These are phyloP conservation scores for Phallusia fumigata DNA, from an alignment of 23 tunicate species.

Conservation along the genomic window DNA sequence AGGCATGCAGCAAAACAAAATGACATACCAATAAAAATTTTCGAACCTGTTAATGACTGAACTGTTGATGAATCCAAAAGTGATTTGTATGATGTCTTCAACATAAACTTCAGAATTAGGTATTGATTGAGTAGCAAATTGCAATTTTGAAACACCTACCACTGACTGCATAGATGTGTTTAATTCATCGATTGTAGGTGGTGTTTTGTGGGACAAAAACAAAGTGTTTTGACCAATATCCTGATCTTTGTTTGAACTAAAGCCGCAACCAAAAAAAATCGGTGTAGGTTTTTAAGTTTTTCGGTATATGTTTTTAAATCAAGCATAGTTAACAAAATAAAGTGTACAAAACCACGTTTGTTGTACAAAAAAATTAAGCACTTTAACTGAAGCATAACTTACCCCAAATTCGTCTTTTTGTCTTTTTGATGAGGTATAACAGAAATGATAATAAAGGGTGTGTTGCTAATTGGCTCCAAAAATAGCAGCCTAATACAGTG, in stretches of 20 bases:
- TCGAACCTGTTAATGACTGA: neutral
- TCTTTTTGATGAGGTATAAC: constrained; percentile 41
- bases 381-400: no score
- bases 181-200: neutral
- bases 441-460: constrained; percentile 33
- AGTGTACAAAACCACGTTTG: no score
- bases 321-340: no score
- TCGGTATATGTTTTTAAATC: no score
- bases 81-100: constrained; percentile 13
- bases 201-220: neutral
- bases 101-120: neutral
- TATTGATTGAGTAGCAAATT: neutral
- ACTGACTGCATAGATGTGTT: neutral
- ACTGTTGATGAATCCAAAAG: neutral
- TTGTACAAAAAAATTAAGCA: no score
- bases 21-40: neutral
- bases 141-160: neutral
- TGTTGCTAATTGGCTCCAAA: constrained; percentile 23
- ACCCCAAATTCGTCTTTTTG: constrained; percentile 20
- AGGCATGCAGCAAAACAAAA: neutral
- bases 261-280: neutral
- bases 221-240: neutral
- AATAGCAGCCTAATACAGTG: constrained; percentile 30
- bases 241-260: neutral
- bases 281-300: no score